Evolutionary conservation across 2,797 vertebrate species (phyloP).

Genomic region (Pipistrellus pipistrellus): DNA sequence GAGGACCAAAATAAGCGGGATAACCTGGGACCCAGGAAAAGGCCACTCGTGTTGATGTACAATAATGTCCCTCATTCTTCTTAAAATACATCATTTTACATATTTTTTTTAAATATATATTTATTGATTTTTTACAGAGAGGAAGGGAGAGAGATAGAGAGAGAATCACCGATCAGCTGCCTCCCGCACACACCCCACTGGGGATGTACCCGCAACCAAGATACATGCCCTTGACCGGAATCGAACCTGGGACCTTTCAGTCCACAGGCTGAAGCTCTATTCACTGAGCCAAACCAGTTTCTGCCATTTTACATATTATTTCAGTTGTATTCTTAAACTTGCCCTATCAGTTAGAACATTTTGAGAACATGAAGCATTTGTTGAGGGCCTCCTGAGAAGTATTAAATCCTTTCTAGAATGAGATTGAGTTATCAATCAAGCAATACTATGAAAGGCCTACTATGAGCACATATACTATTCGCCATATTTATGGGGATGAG

Average conservation of each 20-base stretch:
- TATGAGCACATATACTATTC: background rate
- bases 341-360: background rate
- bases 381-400: background rate
- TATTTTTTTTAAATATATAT: background rate
- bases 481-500: background rate
- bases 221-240: too few relatives aligned
- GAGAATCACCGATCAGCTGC: too few relatives aligned
- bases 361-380: background rate
- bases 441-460: background rate
- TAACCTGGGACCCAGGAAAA: background rate
- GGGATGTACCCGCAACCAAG: too few relatives aligned
- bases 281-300: too few relatives aligned
- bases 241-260: too few relatives aligned
- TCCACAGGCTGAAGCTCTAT: too few relatives aligned
- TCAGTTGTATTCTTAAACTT: background rate
- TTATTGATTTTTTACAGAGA: too few relatives aligned
- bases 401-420: background rate
- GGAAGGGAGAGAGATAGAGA: too few relatives aligned
- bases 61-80: background rate
- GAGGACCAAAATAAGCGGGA: background rate
- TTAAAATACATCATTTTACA: constrained; percentile 21
- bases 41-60: background rate
- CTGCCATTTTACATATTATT: background rate
- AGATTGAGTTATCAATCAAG: background rate
- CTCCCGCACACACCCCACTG: too few relatives aligned